Base-by-base conservation (phyloP, 2,113 vertebrate genomes). In the Chunga burmeisteri region DNA sequence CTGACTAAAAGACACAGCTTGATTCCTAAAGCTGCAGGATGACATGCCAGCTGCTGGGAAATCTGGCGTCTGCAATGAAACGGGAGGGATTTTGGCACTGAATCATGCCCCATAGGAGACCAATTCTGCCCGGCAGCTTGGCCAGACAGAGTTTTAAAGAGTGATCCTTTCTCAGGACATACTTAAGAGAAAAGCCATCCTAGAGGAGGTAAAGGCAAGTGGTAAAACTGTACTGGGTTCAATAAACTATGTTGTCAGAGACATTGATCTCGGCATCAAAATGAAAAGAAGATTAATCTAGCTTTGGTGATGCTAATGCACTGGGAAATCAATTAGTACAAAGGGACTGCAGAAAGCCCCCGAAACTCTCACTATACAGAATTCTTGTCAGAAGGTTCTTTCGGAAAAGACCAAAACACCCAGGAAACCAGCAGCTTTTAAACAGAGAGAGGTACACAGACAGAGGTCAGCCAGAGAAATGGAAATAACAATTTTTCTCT, bases 251-350 rank as follows among this genome's bases (percentile, higher is more conserved):
- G 75, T 40, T 92, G 88, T 93, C 75, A 83, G 55, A 83, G 36
- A 61, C 85, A 63, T 70, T 83, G 72, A 68, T 70, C 68, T 88
- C 66, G 50, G 68, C 49, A 66, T 40, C 42, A 75, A 94, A 91
- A 86, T 58, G 55, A 91, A 95, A 95, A 93, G 72, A 94, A 84
- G 86, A 96, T 85, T 93, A 84, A 91, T 89, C 61, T 88, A 75
- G 65, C 49, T 75, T 94, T 96, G 73, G 72, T 81, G 27, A 89
- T 94, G 68, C 66, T 94, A 95, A 89, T 93, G 83, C 44, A 68
- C 34, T 72, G 49, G 23, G 65, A 44, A 85, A 94, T 75, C 77
- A 89, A 32, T 84, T 91, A 81, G 44, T 79, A 85, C 73, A 93
- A 93, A 92, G 32, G 40, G 27, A 49, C 56, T 46, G 25, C 44